phyloP scores from a whole-genome alignment of 1,140 invertebrate genomes.

The Arion vulgaris region DNA sequence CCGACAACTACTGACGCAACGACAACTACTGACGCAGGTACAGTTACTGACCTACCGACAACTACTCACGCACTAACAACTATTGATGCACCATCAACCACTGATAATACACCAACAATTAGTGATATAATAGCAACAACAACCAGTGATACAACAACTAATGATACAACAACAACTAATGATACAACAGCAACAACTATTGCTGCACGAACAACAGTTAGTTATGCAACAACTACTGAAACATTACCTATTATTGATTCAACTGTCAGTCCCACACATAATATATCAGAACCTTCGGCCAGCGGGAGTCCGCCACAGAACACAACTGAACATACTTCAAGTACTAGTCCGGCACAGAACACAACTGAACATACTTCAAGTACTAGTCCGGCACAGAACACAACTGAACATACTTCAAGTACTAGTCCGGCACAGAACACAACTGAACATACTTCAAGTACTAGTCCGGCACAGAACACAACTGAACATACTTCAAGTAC shows the following conservation, averaged over 20 bases:
- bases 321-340: too few relatives aligned
- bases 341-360: too few relatives aligned
- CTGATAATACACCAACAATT: not conserved
- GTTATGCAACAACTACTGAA: not conserved
- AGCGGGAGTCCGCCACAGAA: too few relatives aligned
- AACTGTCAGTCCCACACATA: not conserved
- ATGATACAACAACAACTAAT: not conserved
- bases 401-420: too few relatives aligned
- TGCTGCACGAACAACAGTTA: not conserved
- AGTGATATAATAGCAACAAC: not conserved
- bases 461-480: too few relatives aligned
- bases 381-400: too few relatives aligned
- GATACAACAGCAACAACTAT: not conserved
- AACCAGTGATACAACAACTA: constrained; percentile 3
- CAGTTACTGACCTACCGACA: not conserved
- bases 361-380: too few relatives aligned
- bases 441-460: too few relatives aligned
- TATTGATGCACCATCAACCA: not conserved
- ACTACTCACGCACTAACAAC: not conserved
- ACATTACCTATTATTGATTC: not conserved
- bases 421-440: too few relatives aligned
- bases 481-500: too few relatives aligned
- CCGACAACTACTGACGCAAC: not conserved
- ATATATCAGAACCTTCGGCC: not conserved
- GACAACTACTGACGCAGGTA: not conserved